Evolutionary conservation across 2,888 invertebrate species (phyloP), one percentile per base, ranked within the genome.

Genomic region (Camponotus fellah): DNA sequence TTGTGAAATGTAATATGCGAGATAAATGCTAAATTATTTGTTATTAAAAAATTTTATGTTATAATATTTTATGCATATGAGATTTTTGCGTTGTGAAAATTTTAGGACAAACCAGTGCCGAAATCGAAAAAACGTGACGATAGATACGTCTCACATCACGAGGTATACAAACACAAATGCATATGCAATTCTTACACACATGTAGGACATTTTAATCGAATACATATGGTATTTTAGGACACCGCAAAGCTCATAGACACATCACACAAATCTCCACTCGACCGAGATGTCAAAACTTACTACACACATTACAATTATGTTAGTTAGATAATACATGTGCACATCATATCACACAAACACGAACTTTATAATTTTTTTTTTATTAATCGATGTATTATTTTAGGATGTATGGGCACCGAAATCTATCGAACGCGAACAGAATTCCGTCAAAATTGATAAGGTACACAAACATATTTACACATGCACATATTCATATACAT

Each of bases 211-310:
- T 10, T 60, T 60, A 17, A 2, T 79, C 37, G 71, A 60, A 0
- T 71, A 17, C 5, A 53, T 3, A 2, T 26, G n/a, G 76, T 60
- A 49, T 86, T 85, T 62, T 65, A 87, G 87, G 87, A 83, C 17
- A 53, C 26, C 46, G 68, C 72, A 10, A 66, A 49, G 12, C 34
- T 21, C 9, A 65, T 34, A 69, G n/a, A 84, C 26, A 46, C 34
- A 32, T 9, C 56, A 40, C 60, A 85, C 32, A 76, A 72, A 60
- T 4, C 21, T 32, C 46, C 37, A 37, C 71, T 49, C 46, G 26
- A 71, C 2, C 71, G 26, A 62, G 60, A 80, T 60, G 79, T 80
- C 37, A 80, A 80, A 80, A 80, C 26, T 71, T 80, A 80, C 37
- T 80, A 80, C 26, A 80, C 71, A 37, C 79, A 80, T 0, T 80